Evolutionary conservation across 2,113 vertebrate species (phyloP).

Genomic region (Corythaixoides concolor): DNA sequence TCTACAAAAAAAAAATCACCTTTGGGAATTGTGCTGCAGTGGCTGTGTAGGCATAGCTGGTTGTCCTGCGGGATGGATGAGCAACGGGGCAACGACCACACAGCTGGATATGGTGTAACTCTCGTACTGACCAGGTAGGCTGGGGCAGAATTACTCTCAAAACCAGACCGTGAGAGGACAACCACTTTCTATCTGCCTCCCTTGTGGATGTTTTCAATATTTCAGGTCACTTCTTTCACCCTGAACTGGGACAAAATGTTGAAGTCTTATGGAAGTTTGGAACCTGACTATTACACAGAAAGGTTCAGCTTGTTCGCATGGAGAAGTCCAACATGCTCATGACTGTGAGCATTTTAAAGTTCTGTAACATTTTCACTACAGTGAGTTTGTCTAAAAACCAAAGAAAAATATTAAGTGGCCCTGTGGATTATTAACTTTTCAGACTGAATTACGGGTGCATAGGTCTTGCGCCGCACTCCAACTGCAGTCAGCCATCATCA

Average conservation of each 20-base stretch:
- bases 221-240: background rate
- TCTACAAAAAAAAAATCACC: background rate
- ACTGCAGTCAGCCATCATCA: background rate
- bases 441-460: background rate
- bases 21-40: background rate
- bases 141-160: background rate
- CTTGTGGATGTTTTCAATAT: background rate
- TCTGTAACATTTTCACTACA: background rate
- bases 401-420: background rate
- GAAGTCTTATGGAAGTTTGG: background rate
- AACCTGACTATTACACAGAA: background rate
- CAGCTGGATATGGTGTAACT: background rate
- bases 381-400: background rate
- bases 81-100: background rate
- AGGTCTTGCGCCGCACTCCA: background rate
- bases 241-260: background rate
- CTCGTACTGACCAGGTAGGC: accelerated
- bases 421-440: background rate
- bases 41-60: too few relatives aligned
- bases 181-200: background rate
- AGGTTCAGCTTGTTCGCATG: accelerated
- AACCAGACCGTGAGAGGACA: background rate
- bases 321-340: background rate
- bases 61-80: accelerated
- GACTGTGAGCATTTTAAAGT: background rate